A percentile compares a stretch with the other conserved stretches of the same genome.
Evolutionary conservation across 92 coral and sea anemone genomes (phyloP).

Genomic region (Heliopora coerulea): DNA sequence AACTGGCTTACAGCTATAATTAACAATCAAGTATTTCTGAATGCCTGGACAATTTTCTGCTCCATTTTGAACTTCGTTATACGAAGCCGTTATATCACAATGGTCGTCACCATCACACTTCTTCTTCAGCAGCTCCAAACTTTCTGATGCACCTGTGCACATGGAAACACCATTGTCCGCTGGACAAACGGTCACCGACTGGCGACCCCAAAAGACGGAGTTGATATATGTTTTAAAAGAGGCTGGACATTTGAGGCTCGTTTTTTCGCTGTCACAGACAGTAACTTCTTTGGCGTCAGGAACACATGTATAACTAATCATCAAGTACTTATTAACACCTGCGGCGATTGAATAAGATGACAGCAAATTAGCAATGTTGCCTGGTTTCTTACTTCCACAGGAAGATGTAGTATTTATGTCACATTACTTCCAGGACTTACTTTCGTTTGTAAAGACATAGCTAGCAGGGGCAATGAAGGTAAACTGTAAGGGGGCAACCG

Average conservation of each 20-base stretch:
- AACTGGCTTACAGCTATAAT: slow-evolving; percentile 92
- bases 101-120: slow-evolving; percentile 82
- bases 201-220: slow-evolving; percentile 99
- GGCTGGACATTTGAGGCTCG: slow-evolving; percentile 80
- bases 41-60: slow-evolving; percentile 98
- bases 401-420: too few relatives aligned
- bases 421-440: too few relatives aligned
- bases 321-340: slow-evolving; percentile 91
- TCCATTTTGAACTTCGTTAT: slow-evolving; percentile 88
- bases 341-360: neutral
- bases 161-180: slow-evolving; percentile 92
- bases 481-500: too few relatives aligned
- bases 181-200: slow-evolving; percentile 75
- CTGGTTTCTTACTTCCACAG: too few relatives aligned
- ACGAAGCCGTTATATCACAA: slow-evolving; percentile 80
- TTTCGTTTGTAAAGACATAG: too few relatives aligned
- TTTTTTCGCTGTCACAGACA: slow-evolving; percentile 79
- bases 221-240: slow-evolving; percentile 80
- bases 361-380: neutral
- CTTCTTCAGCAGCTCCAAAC: slow-evolving; percentile 87
- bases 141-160: slow-evolving; percentile 99
- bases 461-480: too few relatives aligned
- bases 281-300: slow-evolving; percentile 77
- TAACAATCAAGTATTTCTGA: slow-evolving; percentile 86
- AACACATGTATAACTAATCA: slow-evolving; percentile 88